Base-by-base conservation (phyloP, 1,140 invertebrate genomes). In the Sminthurinus signatus region DNA sequence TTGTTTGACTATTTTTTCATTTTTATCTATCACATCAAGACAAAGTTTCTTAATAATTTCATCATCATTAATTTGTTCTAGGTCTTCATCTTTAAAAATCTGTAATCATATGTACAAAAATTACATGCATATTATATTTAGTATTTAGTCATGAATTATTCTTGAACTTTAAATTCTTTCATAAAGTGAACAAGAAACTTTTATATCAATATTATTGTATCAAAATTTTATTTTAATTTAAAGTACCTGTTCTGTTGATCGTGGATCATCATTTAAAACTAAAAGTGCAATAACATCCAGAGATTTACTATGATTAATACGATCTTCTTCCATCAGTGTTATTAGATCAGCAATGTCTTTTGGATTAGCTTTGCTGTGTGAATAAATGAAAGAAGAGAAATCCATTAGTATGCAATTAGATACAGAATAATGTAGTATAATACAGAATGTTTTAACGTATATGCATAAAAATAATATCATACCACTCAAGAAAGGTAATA, bases 41-140 rank as follows among this genome's bases (percentile, higher is more conserved):
- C 88, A 89, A 31, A 85, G 75, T 69, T 80, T 75, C 44, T 75
- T 78, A 59, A 91, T 80, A 74, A 81, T 76, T 21, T 75, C 68
- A 64, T 80, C 74, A 73, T 88, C 82, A 27, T 74, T 82, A 60
- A 89, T 85, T 74, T 86, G 78, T 42, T 75, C 73, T 82, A 84
- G 85, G 59, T 83, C 79, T 63, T 84, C 81, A 51, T 83, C 77
- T 72, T 81, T 72, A 1, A 88, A 77, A 17, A 91, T 81, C 78
- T 87, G 23, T 14, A 48, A 8, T 39, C 36, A 39, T 39, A 39
- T 39, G 17, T n/a, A n/a, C n/a, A n/a, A n/a, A n/a, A n/a, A n/a
- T n/a, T n/a, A n/a, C n/a, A n/a, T n/a, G n/a, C n/a, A n/a, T n/a
- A n/a, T n/a, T n/a, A n/a, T n/a, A n/a, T n/a, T n/a, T n/a, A n/a